Conservation (phyloP, 2,113 vertebrate genomes). For the Aspiorhynchus laticeps region DNA sequence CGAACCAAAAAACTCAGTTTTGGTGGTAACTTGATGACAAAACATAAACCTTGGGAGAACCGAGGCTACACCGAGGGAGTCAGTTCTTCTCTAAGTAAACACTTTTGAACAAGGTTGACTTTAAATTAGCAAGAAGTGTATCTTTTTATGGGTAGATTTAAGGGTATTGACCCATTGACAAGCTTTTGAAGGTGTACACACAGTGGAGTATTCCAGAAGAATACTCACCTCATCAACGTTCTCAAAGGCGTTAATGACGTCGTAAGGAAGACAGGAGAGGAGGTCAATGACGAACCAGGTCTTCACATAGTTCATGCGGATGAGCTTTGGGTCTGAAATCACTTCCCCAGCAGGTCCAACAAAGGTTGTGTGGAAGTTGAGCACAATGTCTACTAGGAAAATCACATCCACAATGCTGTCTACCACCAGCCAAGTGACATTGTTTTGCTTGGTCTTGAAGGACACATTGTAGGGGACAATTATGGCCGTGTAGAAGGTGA, state of each 20-base stretch:
- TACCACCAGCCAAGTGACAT: slow-evolving; percentile 95
- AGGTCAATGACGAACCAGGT: slow-evolving; percentile 98
- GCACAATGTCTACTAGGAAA: slow-evolving; percentile 95
- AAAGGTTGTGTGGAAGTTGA: slow-evolving; percentile 98
- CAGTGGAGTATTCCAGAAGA: neutral
- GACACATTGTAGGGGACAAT: slow-evolving; percentile 98
- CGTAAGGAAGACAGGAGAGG: slow-evolving; percentile 94
- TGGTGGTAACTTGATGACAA: neutral
- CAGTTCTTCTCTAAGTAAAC: neutral
- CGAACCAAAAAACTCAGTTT: neutral
- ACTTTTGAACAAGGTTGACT: neutral
- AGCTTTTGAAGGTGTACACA: neutral
- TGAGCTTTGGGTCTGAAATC: slow-evolving; percentile 95
- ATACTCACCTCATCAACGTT: slow-evolving; percentile 95
- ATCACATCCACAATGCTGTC: slow-evolving; percentile 98
- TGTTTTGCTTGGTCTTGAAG: slow-evolving; percentile 98
- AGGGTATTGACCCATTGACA: neutral
- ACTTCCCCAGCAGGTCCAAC: slow-evolving; percentile 95
- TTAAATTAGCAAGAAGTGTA: neutral
- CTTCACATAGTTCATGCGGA: slow-evolving; percentile 98
- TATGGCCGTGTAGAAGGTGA: slow-evolving; percentile 98
- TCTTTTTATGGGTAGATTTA: neutral
- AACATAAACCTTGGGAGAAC: neutral
- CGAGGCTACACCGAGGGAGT: too few relatives aligned
- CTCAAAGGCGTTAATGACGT: slow-evolving; percentile 98